Percentiles rank a stretch among this genome's conserved stretches.
These are phyloP conservation scores for Drymonia ruficornis DNA, from an alignment of 2,888 invertebrate species.

Conservation along the genomic window DNA sequence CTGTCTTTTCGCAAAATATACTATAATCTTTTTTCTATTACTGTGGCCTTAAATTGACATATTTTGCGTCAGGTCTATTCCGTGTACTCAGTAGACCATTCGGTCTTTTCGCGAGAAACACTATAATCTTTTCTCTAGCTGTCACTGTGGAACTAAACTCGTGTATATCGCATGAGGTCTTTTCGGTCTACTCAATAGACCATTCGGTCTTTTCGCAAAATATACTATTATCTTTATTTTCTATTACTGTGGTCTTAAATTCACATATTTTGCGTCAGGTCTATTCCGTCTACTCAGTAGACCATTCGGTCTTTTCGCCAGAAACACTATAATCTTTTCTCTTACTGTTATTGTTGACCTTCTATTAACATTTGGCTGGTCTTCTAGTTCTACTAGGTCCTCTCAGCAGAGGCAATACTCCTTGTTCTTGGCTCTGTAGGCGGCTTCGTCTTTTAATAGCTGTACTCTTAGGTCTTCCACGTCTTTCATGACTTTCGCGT, in stretches of 20 bases:
- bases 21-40: too few relatives aligned
- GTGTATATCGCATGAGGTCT: too few relatives aligned
- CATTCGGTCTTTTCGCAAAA: too few relatives aligned
- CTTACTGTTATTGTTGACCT: background rate
- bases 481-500: constrained; percentile 56
- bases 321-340: background rate
- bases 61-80: background rate
- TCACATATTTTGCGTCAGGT: background rate
- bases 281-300: background rate
- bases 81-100: background rate
- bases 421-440: constrained; percentile 44
- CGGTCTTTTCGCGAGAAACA: background rate
- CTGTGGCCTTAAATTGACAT: background rate
- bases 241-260: background rate
- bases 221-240: too few relatives aligned
- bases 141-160: background rate
- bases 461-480: constrained; percentile 64
- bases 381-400: background rate
- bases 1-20: too few relatives aligned
- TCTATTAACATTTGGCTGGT: background rate
- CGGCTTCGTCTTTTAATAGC: constrained; percentile 54
- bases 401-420: constrained; percentile 34
- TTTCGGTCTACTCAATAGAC: too few relatives aligned
- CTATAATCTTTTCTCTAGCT: background rate
- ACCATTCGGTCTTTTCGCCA: background rate